Evolutionary conservation across 2,888 invertebrate genomes (phyloP).

Genomic region (Tolmerus cingulatus): DNA sequence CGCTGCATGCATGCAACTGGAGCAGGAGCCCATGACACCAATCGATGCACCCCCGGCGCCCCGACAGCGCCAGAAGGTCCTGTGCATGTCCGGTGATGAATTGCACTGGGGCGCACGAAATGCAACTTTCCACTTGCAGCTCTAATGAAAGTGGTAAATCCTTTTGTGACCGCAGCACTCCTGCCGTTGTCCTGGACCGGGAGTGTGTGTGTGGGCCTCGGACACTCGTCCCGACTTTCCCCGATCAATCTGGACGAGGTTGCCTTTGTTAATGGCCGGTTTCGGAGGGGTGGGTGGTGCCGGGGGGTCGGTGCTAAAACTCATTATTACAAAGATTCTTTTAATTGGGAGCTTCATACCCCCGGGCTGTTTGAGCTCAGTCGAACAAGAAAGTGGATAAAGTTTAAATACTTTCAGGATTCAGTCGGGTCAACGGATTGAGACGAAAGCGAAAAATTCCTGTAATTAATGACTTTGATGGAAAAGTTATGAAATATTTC

Average conservation of each 20-base stretch:
- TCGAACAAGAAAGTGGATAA: not conserved
- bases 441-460: not conserved
- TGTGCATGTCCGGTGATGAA: not conserved
- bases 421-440: not conserved
- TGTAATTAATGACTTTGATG: not conserved
- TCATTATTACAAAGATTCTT: conserved; percentile 13
- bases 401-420: not conserved
- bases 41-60: not conserved
- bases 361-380: not conserved
- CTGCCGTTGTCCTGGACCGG: not conserved
- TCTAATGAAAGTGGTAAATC: not conserved
- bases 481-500: not conserved
- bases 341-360: not conserved
- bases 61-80: not conserved
- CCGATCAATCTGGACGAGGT: not conserved
- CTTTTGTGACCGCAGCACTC: not conserved
- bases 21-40: not conserved
- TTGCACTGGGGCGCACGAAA: not conserved
- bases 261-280: not conserved
- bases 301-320: not conserved
- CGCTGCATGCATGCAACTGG: not conserved
- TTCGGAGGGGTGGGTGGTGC: not conserved
- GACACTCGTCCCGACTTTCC: not conserved
- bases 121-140: not conserved
- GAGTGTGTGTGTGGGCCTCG: not conserved